Percentiles rank a stretch among this genome's conserved stretches.
phyloP scores from a whole-genome alignment of 2,888 invertebrate species.

The Formica aserva region DNA sequence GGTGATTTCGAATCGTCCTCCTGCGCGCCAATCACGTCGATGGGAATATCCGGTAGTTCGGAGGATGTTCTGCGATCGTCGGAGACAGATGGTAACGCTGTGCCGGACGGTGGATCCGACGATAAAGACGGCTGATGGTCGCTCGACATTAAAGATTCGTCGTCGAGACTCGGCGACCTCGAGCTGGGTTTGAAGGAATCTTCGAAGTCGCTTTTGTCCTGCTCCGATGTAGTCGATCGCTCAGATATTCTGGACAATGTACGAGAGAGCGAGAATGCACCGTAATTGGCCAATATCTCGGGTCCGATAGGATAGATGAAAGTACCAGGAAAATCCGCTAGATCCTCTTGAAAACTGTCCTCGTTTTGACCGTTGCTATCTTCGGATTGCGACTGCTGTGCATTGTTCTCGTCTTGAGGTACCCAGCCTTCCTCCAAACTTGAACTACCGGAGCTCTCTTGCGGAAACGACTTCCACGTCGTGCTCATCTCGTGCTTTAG shows the following conservation, averaged over 20 bases:
- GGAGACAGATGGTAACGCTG: constrained; percentile 87
- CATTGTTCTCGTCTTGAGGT: constrained; percentile 88
- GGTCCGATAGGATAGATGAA: constrained; percentile 91
- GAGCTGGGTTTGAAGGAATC: constrained; percentile 95
- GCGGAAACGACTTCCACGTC: constrained; percentile 93
- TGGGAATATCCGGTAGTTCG: constrained; percentile 94
- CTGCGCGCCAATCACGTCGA: constrained; percentile 89
- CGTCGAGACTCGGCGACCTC: constrained; percentile 93
- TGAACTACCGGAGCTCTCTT: constrained; percentile 94
- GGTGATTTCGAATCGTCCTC: constrained; percentile 83
- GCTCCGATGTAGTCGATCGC: constrained; percentile 95
- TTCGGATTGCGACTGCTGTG: constrained; percentile 81
- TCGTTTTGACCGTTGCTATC: constrained; percentile 84
- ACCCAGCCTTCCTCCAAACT: constrained; percentile 94
- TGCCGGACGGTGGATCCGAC: constrained; percentile 91
- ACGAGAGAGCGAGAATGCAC: constrained; percentile 91
- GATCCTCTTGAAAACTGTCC: constrained; percentile 90
- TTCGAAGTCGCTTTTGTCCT: constrained; percentile 93
- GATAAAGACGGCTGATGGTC: constrained; percentile 95
- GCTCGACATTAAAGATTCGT: constrained; percentile 93
- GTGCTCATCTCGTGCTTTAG: constrained; percentile 90
- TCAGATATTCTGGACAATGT: constrained; percentile 95
- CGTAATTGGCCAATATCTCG: constrained; percentile 91
- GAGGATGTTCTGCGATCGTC: constrained; percentile 94
- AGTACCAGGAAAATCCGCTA: constrained; percentile 91